Conservation (phyloP, 1,140 invertebrate species). For the Danaus plexippus region DNA sequence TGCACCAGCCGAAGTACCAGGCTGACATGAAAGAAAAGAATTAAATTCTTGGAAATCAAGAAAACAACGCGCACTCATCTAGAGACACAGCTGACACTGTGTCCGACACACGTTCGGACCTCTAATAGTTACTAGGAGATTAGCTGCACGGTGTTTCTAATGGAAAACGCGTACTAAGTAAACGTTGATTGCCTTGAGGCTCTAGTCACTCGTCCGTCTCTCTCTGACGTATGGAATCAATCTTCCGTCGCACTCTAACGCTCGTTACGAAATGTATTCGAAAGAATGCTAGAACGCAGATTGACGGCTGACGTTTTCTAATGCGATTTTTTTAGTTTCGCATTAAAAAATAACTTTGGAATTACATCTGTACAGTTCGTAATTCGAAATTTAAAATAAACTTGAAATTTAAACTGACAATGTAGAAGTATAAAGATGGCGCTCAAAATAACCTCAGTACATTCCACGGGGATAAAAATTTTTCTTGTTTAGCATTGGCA, state of each 20-base stretch:
- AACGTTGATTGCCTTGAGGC: slow-evolving; percentile 65
- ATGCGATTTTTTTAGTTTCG: no score
- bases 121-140: slow-evolving; percentile 21
- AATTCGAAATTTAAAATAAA: no score
- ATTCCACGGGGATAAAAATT: no score
- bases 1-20: slow-evolving; percentile 37
- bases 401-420: no score
- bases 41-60: slow-evolving; percentile 53
- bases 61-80: slow-evolving; percentile 32
- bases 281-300: no score
- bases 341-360: no score
- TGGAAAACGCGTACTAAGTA: slow-evolving; percentile 54
- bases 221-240: slow-evolving; percentile 18
- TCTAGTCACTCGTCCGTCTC: slow-evolving; percentile 27
- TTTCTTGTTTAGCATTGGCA: no score
- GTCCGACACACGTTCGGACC: slow-evolving; percentile 21
- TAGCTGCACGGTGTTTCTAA: slow-evolving; percentile 35
- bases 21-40: slow-evolving; percentile 42
- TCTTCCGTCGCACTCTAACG: background rate
- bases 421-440: no score
- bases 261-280: no score
- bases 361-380: no score
- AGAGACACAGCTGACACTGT: slow-evolving; percentile 25
- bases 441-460: no score
- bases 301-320: no score